Evolutionary conservation across 2,113 vertebrate genomes (phyloP), one percentile per base, ranked within the genome.

Genomic region (Amia ocellicauda): DNA sequence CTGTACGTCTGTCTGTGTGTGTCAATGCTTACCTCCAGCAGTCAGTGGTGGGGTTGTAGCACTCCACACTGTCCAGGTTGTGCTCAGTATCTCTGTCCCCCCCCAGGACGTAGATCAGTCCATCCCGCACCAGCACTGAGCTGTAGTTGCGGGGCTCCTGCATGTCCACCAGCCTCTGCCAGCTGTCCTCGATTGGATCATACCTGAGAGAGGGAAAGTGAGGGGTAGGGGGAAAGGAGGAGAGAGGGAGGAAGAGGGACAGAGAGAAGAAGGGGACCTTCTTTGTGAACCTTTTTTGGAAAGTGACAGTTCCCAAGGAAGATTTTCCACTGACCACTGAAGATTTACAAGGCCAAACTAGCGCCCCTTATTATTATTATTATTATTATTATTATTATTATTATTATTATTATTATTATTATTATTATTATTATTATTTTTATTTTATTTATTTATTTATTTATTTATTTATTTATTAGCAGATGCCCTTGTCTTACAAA

Each of bases 11-110:
- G n/a, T n/a, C n/a, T n/a, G n/a, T n/a, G n/a, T n/a, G n/a, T n/a
- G n/a, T n/a, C n/a, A n/a, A n/a, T 13, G 53, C 73, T 57, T 72
- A 90, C 88, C 88, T 89, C 87, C 89, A 90, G 36, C 72, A 63
- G 71, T 88, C 72, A 0, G 65, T 73, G 36, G 79, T 67, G 9
- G 69, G 66, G 61, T 75, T 73, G 71, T 89, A 90, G 73, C 79
- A 82, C 71, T 89, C 86, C 51, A 89, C 86, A 3, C 74, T 89
- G 63, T 85, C 78, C 24, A 84, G 16, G 40, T 88, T 89, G 68
- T 65, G 79, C 58, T 79, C 80, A 58, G 86, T 78, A 63, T 87
- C 76, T 40, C 67, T 78, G 62, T 90, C 89, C 67, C 89, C 87
- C 55, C 86, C 87, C 10, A 89, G 77, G 40, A 85, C 86, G 16